Base-by-base conservation (phyloP, 2,113 vertebrate species). In the Cygnus buccinator region DNA sequence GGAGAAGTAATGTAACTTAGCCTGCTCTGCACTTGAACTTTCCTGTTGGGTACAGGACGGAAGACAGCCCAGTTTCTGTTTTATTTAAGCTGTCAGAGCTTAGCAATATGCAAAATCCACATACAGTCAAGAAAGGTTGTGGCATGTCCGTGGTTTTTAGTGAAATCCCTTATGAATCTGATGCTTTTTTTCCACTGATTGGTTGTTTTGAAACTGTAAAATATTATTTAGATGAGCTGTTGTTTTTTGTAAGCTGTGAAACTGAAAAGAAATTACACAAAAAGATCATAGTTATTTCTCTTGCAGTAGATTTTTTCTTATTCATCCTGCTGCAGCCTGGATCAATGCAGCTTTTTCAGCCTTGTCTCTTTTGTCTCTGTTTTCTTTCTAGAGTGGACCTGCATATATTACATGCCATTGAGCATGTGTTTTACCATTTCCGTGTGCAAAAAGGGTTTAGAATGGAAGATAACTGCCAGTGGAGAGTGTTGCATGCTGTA, bases 21-120 rank as follows among this genome's bases (percentile, higher is more conserved):
- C 58, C 73, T 94, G 73, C n/a, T 44, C 68, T 43, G 58, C 48
- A 62, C 89, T 75, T 11, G 14, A 63, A 35, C 52, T 87, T 84
- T 48, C 37, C 54, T 37, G 17, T 20, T 57, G 80, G 86, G 20
- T 54, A 6, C 4, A 46, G 84, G 44, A 83, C 55, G 67, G 55
- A 21, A 84, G 73, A 39, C 66, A 89, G 62, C 80, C 37, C 37
- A 76, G 62, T 37, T 65, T 58, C 54, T 93, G 67, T 25, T 87
- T 87, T 78, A 9, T 89, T 95, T 73, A 70, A 87, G 44, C 67
- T 96, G 77, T 87, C 80, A 92, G 86, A 84, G 48, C 80, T 87
- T 82, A 50, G 4, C 22, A 76, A 11, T 79, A 7, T 3, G 19
- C 65, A 48, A 37, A 35, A 61, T 59, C 28, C 39, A 46, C 23